A percentile compares a stretch with the other conserved stretches of the same genome.
Conservation (phyloP, 2,113 vertebrate species). For the Heteronetta atricapilla region DNA sequence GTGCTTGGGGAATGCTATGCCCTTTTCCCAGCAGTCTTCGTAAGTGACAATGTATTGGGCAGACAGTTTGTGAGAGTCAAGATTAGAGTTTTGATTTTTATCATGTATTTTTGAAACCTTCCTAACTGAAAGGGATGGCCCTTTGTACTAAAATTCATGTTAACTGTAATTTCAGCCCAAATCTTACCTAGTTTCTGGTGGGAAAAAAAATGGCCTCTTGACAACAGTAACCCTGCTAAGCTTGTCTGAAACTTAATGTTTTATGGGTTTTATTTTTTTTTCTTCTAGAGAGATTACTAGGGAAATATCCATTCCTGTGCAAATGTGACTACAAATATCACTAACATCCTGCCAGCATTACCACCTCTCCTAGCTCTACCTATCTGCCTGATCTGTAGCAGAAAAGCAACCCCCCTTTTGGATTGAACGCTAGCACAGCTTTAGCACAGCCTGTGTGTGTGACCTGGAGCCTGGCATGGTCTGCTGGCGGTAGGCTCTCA, state of each 20-base stretch:
- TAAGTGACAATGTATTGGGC: neutral
- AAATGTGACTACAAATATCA: neutral
- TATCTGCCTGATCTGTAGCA: neutral
- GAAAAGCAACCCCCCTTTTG: neutral
- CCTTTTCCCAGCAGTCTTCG: neutral
- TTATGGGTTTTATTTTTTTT: neutral
- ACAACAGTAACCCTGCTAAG: neutral
- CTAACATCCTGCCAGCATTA: neutral
- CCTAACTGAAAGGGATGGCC: neutral
- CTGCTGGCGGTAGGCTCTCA: accelerated
- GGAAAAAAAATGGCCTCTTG: neutral
- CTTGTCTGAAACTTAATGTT: neutral
- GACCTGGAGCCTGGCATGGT: neutral
- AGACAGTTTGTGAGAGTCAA: neutral
- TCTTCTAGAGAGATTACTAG: neutral
- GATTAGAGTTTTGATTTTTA: neutral
- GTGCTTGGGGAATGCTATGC: neutral
- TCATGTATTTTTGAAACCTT: neutral
- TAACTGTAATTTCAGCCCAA: neutral
- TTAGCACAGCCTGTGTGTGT: neutral
- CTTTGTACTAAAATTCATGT: neutral
- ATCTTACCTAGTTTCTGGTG: neutral
- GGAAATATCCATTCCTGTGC: neutral
- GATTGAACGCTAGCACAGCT: neutral
- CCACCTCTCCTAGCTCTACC: neutral